Conservation (phyloP, 1,140 invertebrate genomes). For the Charaxes varanes region DNA sequence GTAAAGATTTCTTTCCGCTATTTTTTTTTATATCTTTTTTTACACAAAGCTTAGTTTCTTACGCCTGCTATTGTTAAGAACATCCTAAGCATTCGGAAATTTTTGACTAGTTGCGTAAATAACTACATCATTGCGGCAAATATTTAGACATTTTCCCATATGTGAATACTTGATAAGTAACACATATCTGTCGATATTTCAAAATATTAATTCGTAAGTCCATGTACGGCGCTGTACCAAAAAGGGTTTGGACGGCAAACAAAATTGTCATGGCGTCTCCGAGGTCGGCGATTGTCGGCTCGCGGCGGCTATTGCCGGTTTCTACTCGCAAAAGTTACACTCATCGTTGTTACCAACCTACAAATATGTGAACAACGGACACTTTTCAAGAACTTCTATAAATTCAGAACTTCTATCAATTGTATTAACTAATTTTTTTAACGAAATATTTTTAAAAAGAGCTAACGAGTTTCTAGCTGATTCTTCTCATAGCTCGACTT, state of each 20-base stretch:
- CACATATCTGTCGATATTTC: slow-evolving; percentile 12
- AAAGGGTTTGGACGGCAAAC: slow-evolving; percentile 34
- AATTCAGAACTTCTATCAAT: too few species aligned
- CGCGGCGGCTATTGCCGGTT: slow-evolving; percentile 21
- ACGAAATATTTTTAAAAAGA: too few species aligned
- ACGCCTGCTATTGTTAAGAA: too few species aligned
- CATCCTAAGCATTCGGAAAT: too few species aligned
- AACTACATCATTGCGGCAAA: neutral
- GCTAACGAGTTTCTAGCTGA: too few species aligned
- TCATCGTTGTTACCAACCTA: neutral
- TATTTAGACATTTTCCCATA: slow-evolving; percentile 6
- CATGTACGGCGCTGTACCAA: slow-evolving; percentile 32
- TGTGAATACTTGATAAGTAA: slow-evolving; percentile 4
- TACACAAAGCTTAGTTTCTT: too few species aligned
- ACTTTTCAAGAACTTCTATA: too few species aligned
- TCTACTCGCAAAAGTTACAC: slow-evolving; percentile 14
- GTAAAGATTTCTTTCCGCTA: too few species aligned
- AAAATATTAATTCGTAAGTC: slow-evolving; percentile 38
- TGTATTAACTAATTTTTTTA: too few species aligned
- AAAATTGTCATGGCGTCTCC: slow-evolving; percentile 17
- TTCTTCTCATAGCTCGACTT: too few species aligned
- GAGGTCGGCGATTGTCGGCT: slow-evolving; percentile 8
- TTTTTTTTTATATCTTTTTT: too few species aligned
- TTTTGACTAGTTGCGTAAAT: neutral
- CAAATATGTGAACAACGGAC: too few species aligned